Conservation (phyloP, 2,888 invertebrate genomes). For the Drosophila pseudotakahashii region DNA sequence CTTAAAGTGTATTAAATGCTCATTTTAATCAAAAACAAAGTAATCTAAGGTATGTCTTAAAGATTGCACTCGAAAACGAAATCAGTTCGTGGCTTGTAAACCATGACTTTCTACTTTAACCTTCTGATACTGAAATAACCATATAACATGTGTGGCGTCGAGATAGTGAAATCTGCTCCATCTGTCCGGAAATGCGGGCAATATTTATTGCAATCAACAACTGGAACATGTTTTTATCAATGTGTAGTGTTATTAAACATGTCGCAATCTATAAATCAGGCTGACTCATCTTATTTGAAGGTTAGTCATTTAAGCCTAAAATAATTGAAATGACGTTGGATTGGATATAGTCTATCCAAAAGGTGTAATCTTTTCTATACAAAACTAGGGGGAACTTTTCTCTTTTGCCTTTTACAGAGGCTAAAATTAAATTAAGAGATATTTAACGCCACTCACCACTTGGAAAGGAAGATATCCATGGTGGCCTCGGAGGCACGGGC, state of each 20-base stretch:
- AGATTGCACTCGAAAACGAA: neutral
- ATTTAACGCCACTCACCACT: constrained; percentile 85
- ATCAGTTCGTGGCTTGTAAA: neutral
- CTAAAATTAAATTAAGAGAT: neutral
- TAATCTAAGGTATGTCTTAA: neutral
- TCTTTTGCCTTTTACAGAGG: too few species aligned
- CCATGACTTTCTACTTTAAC: neutral
- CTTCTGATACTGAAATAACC: constrained; percentile 10
- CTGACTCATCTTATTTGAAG: constrained; percentile 2
- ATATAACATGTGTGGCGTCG: constrained; percentile 24
- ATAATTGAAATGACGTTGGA: neutral
- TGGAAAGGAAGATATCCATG: constrained; percentile 90
- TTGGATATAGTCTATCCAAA: neutral
- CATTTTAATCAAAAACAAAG: neutral
- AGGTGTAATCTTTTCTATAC: neutral
- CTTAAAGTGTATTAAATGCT: too few species aligned
- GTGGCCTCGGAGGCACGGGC: constrained; percentile 88
- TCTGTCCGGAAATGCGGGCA: constrained; percentile 20
- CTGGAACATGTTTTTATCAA: constrained; percentile 35
- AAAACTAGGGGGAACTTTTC: too few species aligned
- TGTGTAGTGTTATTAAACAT: constrained; percentile 3
- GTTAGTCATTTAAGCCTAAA: constrained; percentile 1
- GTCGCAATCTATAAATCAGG: constrained; percentile 4
- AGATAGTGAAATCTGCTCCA: constrained; percentile 15
- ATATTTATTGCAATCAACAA: constrained; percentile 30